phyloP scores from a whole-genome alignment of 1,140 invertebrate genomes.

The Philaenus spumarius region DNA sequence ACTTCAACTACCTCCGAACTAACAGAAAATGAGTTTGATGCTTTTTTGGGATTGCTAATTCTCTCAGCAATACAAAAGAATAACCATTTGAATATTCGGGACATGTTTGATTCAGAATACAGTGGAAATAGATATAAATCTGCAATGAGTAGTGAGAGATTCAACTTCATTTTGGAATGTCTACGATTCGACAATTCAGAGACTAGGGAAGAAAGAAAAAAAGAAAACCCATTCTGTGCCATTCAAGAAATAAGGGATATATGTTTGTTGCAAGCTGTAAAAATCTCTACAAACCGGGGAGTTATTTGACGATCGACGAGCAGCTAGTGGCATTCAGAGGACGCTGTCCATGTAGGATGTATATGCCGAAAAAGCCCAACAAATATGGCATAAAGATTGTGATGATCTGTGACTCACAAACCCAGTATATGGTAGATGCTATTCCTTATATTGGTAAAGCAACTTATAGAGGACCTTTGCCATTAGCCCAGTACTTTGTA shows the following conservation, averaged over 20 bases:
- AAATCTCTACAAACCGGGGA: constrained; percentile 15
- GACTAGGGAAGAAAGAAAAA: constrained; percentile 22
- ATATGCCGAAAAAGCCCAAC: constrained; percentile 43
- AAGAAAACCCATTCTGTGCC: constrained; percentile 24
- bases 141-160: constrained; percentile 25
- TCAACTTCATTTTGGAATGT: constrained; percentile 23
- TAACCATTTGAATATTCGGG: constrained; percentile 15
- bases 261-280: constrained; percentile 20
- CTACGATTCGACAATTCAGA: constrained; percentile 26
- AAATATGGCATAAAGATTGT: constrained; percentile 44
- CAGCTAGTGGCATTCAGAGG: constrained; percentile 22
- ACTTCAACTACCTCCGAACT: constrained; percentile 7
- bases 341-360: constrained; percentile 37
- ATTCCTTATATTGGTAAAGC: constrained; percentile 33
- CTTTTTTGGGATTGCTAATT: constrained; percentile 16
- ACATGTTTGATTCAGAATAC: constrained; percentile 20
- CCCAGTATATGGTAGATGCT: constrained; percentile 34
- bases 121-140: constrained; percentile 21
- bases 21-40: constrained; percentile 19
- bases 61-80: constrained; percentile 14
- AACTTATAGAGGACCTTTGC: constrained; percentile 13
- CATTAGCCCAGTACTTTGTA: constrained; percentile 12
- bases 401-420: constrained; percentile 33
- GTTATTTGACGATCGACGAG: constrained; percentile 18
- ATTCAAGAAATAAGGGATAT: constrained; percentile 23